Evolutionary conservation across 2,888 invertebrate species (phyloP).

Genomic region (Andrena bucephala): DNA sequence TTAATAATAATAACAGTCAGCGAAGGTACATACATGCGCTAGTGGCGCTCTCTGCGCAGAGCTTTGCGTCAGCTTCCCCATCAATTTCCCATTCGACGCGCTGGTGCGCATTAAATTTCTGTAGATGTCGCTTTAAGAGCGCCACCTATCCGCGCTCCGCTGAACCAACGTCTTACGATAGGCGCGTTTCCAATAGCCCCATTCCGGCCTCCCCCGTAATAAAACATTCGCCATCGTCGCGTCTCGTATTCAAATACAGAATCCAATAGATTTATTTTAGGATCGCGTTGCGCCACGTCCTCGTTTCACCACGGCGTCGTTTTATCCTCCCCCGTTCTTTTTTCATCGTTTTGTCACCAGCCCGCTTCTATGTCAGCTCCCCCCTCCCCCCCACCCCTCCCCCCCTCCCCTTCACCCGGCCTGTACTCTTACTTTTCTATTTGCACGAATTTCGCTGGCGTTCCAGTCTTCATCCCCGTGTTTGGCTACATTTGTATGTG

Average conservation of each 20-base stretch:
- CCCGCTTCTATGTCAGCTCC: neutral
- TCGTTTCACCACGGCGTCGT: constrained; percentile 9
- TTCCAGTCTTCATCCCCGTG: neutral
- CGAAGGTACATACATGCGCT: no score
- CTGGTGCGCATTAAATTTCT: neutral
- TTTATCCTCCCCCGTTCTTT: neutral
- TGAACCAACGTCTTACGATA: neutral
- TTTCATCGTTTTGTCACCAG: constrained; percentile 10
- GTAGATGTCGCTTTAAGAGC: neutral
- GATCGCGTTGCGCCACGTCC: constrained; percentile 24
- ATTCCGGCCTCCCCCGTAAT: constrained; percentile 10
- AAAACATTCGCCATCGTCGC: constrained; percentile 1
- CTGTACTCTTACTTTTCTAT: constrained; percentile 34
- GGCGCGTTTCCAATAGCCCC: constrained; percentile 14
- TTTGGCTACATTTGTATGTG: constrained; percentile 39
- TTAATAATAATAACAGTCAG: no score
- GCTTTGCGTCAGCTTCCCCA: neutral
- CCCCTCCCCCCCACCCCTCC: neutral
- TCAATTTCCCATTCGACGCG: neutral
- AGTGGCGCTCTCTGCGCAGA: no score
- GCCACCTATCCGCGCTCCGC: neutral
- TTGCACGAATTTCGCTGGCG: constrained; percentile 20
- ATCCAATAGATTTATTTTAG: constrained; percentile 50
- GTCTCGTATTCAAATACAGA: constrained; percentile 45
- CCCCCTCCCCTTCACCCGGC: constrained; percentile 10